Base-by-base conservation (phyloP, 2,113 vertebrate genomes). In the Epinephelus fuscoguttatus region DNA sequence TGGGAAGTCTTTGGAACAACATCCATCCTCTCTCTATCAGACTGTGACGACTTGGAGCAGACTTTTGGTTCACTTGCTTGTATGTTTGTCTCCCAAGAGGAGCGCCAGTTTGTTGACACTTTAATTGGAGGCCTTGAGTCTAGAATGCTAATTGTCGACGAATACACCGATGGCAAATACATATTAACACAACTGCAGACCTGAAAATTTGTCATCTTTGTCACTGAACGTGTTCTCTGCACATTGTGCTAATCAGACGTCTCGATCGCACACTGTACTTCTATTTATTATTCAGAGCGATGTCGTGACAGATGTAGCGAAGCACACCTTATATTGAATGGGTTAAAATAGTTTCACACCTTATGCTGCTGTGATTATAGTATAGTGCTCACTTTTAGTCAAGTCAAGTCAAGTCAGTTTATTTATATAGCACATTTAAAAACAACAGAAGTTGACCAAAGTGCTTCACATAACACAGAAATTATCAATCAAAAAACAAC, bases 41-140 rank as follows among this genome's bases (percentile, higher is more conserved):
- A 47, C 23, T 37, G 45, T 3, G 45, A 61, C 0, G 13, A 70
- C 69, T 71, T 4, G 0, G 40, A 55, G 76, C 66, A 42, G 42
- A 60, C 49, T 77, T 45, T 75, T 21, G 27, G 2, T 33, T 70
- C 52, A 72, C 47, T 25, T 62, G n/a, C 52, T 61, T 45, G 42
- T 30, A 13, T 66, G 42, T 70, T 73, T 56, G 53, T 40, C 59
- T 84, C 73, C 49, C 19, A 8, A 49, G 84, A 87, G 45, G 49
- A 80, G 67, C 2, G 79, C 69, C 84, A 81, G 33, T 64, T 70
- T 80, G 80, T 64, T 83, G 75, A 88, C 68, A 86, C 60, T 76
- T 82, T 78, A 88, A 88, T 85, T 87, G 80, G 75, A 82, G 27
- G 75, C 60, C 61, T 85, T 11, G 4, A 87, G 70, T 78, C 70